Percentiles rank a stretch among this genome's conserved stretches.
Conservation (phyloP, 2,113 vertebrate genomes). For the Eretmochelys imbricata region DNA sequence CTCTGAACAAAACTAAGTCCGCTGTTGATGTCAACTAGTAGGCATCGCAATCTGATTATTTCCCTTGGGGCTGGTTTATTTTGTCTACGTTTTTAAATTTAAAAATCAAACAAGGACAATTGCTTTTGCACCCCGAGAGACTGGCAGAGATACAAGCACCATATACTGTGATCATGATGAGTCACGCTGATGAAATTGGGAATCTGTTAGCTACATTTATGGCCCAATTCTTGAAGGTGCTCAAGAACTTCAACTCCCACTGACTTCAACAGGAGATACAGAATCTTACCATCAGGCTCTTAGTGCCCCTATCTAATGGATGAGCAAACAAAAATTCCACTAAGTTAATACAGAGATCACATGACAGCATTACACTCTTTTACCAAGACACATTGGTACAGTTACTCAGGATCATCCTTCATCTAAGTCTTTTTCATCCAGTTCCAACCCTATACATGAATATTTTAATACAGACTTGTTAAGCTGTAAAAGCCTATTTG, state of each 20-base stretch:
- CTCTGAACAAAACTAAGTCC: not conserved
- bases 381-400: not conserved
- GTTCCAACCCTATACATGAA: not conserved
- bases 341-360: not conserved
- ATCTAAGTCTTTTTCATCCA: not conserved
- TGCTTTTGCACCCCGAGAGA: not conserved
- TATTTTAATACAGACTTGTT: not conserved
- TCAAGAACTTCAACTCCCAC: not conserved
- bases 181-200: fast-evolving
- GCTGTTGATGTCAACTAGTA: not conserved
- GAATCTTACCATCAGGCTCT: fast-evolving
- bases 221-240: not conserved
- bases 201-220: not conserved
- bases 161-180: fast-evolving
- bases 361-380: not conserved
- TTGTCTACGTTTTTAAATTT: not conserved
- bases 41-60: not conserved
- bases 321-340: not conserved
- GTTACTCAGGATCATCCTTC: not conserved
- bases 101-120: not conserved
- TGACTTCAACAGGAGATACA: fast-evolving
- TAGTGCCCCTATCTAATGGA: not conserved
- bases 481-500: not conserved
- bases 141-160: fast-evolving
- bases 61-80: not conserved